Conservation (phyloP, 2,888 invertebrate genomes). For the Nasonia oneida region DNA sequence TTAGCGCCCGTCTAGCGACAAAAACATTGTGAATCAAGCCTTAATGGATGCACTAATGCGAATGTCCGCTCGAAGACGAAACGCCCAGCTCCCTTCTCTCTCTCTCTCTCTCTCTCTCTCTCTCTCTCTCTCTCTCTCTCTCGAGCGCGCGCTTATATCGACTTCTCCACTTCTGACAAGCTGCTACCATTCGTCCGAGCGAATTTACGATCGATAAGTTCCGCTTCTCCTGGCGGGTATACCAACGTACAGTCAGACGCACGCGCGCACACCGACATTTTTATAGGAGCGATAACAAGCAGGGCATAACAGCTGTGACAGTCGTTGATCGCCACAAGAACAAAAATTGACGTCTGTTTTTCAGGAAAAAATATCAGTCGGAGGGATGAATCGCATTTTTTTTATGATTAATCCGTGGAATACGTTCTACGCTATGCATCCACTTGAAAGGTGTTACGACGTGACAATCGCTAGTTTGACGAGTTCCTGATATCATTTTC, state of each 20-base stretch:
- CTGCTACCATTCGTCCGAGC: constrained; percentile 37
- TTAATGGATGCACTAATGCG: constrained; percentile 8
- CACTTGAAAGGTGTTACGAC: no score
- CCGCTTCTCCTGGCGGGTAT: constrained; percentile 1
- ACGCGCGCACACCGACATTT: constrained; percentile 39
- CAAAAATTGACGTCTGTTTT: neutral
- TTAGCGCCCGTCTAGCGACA: no score
- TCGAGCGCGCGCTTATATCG: neutral
- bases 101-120: neutral
- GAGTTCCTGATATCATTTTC: no score
- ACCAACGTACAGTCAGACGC: neutral
- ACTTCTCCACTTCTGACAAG: constrained; percentile 1
- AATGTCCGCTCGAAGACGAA: constrained; percentile 3
- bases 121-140: neutral
- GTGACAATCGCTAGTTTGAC: no score
- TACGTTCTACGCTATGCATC: no score
- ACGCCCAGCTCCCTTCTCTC: neutral
- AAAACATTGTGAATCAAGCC: constrained; percentile 4
- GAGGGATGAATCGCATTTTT: neutral
- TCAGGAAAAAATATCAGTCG: neutral
- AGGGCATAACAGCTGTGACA: constrained; percentile 8
- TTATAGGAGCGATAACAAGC: constrained; percentile 55
- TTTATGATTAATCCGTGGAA: neutral
- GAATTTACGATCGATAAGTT: constrained; percentile 55
- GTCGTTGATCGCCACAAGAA: constrained; percentile 17